Base-by-base conservation (phyloP, 2,797 vertebrate species). In the Gorsachius magnificus region DNA sequence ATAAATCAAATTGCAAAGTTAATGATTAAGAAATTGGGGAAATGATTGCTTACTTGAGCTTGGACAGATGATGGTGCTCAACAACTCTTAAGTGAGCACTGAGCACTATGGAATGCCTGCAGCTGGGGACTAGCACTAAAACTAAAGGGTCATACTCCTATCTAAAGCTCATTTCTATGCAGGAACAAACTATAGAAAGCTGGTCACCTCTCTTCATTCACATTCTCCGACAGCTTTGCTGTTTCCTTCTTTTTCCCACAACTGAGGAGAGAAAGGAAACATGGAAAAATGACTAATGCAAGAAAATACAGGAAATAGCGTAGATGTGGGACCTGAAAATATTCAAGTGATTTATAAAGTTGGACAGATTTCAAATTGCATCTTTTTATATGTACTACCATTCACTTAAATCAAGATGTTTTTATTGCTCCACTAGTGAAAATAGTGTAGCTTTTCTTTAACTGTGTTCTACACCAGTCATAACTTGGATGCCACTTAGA, bases 281-380 rank as follows among this genome's bases (percentile, higher is more conserved):
- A 36, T 57, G 77, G 82, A 61, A 86, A 96, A 82, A 89, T 89
- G 58, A 91, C 36, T 93, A 92, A 97, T 19, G 26, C 33, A 83
- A 93, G 63, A 93, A 92, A 81, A 64, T 4, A 6, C 54, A 90
- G 35, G 35, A 95, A 94, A 77, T 16, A 77, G 57, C 17, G 1
- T 18, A 83, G 51, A 63, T 35, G 61, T 26, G 51, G 65, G 84
- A 92, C 63, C 16, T 31, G 45, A 84, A 76, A 92, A 90, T 61
- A 77, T 21, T 77, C 66, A 46, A 57, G 43, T 4, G 6, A 50
- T 41, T 95, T 85, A 83, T 31, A 51, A 92, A 57, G 51, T 76
- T 72, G 78, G 60, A 69, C 31, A 87, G 48, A 71, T 85, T 90
- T 92, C 81, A 87, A 79, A 51, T 50, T 56, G 38, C 15, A 2